Percentiles rank a stretch among this genome's conserved stretches.
phyloP scores from a whole-genome alignment of 2,113 vertebrate species.

The Myodes glareolus region DNA sequence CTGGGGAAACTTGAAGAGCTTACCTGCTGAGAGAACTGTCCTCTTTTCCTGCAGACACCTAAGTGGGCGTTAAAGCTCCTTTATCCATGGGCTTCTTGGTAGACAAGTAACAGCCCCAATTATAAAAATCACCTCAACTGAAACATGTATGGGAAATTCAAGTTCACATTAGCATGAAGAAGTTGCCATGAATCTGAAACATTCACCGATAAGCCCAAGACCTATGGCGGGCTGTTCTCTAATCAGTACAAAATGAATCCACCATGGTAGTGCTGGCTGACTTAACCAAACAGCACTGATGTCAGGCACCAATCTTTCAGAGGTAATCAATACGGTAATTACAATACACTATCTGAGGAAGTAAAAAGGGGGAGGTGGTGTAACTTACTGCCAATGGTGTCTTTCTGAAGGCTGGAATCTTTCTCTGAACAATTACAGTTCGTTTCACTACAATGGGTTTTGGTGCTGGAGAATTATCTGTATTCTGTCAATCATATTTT shows the following conservation, averaged over 20 bases:
- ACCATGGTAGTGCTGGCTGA: constrained; percentile 34
- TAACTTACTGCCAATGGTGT: constrained; percentile 83
- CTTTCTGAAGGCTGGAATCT: constrained; percentile 83
- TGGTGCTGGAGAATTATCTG: no score
- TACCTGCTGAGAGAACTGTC: neutral
- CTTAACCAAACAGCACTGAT: constrained; percentile 58
- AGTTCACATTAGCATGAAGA: neutral
- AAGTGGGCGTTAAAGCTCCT: neutral
- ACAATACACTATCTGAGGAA: constrained; percentile 83
- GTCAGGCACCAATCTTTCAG: constrained; percentile 84
- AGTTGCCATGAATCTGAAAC: neutral
- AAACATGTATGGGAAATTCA: neutral
- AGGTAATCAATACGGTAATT: constrained; percentile 90
- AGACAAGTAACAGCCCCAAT: neutral
- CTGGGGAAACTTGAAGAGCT: neutral
- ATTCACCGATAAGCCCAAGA: neutral
- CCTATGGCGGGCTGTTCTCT: constrained; percentile 3
- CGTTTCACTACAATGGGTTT: constrained; percentile 47
- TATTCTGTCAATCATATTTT: no score
- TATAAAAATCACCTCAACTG: neutral
- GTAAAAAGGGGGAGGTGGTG: constrained; percentile 80
- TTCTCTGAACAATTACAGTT: constrained; percentile 85
- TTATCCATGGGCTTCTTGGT: neutral
- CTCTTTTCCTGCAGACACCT: neutral
- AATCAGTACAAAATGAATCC: constrained; percentile 53